phyloP scores from a whole-genome alignment of 2,797 vertebrate species.

The Bovichtus diacanthus region DNA sequence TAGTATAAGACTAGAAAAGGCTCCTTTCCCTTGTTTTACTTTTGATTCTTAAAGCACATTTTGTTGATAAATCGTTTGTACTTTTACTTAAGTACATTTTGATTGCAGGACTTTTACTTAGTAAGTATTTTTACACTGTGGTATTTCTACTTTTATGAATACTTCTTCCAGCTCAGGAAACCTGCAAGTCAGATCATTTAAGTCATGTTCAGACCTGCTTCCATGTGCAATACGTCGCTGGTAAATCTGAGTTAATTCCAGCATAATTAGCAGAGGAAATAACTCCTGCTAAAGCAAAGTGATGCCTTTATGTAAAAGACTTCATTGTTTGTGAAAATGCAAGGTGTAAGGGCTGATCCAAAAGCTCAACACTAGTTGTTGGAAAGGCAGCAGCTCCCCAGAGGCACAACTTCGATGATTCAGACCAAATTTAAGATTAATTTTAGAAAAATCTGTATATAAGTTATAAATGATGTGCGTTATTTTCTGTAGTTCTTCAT shows the following conservation, averaged over 20 bases:
- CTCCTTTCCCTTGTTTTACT: neutral
- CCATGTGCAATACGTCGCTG: constrained; percentile 12
- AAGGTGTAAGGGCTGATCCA: constrained; percentile 55
- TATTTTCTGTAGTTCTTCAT: neutral
- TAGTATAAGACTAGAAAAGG: too few relatives aligned
- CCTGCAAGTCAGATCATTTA: neutral
- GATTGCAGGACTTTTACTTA: neutral
- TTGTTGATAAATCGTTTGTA: neutral
- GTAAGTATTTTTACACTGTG: neutral
- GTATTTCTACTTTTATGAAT: neutral
- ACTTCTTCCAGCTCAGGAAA: neutral
- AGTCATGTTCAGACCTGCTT: constrained; percentile 32
- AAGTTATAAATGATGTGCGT: too few relatives aligned
- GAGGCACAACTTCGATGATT: too few relatives aligned
- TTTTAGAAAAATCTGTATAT: too few relatives aligned
- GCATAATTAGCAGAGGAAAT: constrained; percentile 67
- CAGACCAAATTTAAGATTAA: neutral
- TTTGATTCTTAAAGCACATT: neutral
- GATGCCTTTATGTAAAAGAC: constrained; percentile 75
- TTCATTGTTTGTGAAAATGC: constrained; percentile 75
- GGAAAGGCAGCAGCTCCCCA: neutral
- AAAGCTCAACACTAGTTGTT: constrained; percentile 15
- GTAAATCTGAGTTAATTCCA: constrained; percentile 75
- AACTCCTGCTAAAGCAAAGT: constrained; percentile 60
- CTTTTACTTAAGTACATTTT: neutral